phyloP scores from a whole-genome alignment of 1,140 invertebrate species.

The Drosophila subpulchrella region DNA sequence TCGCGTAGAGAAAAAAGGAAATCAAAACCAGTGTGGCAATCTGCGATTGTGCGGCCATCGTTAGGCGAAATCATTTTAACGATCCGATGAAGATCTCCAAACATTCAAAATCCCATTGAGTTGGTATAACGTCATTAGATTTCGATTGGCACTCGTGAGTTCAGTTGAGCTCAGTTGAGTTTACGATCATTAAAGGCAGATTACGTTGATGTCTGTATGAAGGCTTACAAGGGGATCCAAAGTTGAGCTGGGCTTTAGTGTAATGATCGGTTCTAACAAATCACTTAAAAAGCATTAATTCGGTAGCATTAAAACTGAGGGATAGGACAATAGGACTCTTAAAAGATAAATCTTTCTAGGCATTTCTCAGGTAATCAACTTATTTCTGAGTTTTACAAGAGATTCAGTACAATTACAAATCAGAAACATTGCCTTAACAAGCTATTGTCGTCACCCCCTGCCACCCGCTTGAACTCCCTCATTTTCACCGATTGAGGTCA shows the following conservation, averaged over 20 bases:
- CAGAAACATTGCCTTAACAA: neutral
- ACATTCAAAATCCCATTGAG: constrained; percentile 41
- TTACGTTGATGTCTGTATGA: constrained; percentile 33
- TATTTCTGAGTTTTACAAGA: too few species aligned
- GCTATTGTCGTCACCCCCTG: neutral
- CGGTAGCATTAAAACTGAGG: neutral
- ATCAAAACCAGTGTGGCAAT: constrained; percentile 28
- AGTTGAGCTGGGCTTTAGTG: neutral
- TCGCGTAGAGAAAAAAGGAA: constrained; percentile 9
- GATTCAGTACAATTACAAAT: neutral
- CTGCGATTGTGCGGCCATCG: constrained; percentile 43
- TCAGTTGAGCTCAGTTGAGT: neutral
- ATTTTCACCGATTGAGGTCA: constrained; percentile 31
- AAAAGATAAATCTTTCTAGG: neutral
- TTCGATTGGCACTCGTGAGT: constrained; percentile 39
- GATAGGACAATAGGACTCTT: neutral
- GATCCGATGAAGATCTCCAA: constrained; percentile 40
- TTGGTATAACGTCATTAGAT: constrained; percentile 34
- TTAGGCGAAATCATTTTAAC: constrained; percentile 52
- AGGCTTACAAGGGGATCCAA: constrained; percentile 19
- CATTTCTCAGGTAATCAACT: neutral
- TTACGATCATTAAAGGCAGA: constrained; percentile 40
- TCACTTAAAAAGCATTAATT: constrained; percentile 8
- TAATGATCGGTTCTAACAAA: constrained; percentile 20
- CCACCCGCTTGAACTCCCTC: constrained; percentile 1